Evolutionary conservation across 2,888 invertebrate genomes (phyloP).

Genomic region (Agrotis puta): DNA sequence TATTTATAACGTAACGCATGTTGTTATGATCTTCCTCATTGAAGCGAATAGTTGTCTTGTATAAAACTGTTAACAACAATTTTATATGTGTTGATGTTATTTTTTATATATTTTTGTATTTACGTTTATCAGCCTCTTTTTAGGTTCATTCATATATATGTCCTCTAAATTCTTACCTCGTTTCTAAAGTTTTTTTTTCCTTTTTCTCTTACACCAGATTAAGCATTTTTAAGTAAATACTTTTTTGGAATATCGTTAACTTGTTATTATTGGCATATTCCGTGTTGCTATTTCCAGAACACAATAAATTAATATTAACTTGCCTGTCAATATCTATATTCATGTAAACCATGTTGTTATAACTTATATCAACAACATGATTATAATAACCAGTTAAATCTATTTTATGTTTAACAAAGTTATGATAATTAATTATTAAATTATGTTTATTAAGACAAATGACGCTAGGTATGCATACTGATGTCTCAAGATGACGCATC

Average conservation of each 20-base stretch:
- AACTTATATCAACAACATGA: slow-evolving; percentile 7
- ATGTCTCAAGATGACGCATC: slow-evolving; percentile 12
- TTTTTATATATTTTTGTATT: background rate
- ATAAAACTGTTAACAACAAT: background rate
- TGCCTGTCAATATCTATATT: background rate
- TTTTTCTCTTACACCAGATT: background rate
- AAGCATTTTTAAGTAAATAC: background rate
- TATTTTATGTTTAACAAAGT: slow-evolving; percentile 33
- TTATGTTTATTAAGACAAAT: slow-evolving; percentile 7
- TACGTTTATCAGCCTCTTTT: background rate
- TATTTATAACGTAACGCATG: background rate
- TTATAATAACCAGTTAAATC: slow-evolving; percentile 47
- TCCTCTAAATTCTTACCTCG: background rate
- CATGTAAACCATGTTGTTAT: background rate
- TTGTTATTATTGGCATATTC: background rate
- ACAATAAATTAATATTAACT: background rate
- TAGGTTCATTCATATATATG: background rate
- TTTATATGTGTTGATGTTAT: no score
- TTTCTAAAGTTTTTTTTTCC: background rate
- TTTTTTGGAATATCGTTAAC: background rate
- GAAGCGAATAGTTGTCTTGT: background rate
- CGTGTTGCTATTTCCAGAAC: background rate
- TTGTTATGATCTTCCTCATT: background rate
- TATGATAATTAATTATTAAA: slow-evolving; percentile 13
- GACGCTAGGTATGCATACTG: background rate